A percentile compares a stretch with the other conserved stretches of the same genome.
Conservation (phyloP, 2,797 vertebrate species). For the Chiloscyllium punctatum region DNA sequence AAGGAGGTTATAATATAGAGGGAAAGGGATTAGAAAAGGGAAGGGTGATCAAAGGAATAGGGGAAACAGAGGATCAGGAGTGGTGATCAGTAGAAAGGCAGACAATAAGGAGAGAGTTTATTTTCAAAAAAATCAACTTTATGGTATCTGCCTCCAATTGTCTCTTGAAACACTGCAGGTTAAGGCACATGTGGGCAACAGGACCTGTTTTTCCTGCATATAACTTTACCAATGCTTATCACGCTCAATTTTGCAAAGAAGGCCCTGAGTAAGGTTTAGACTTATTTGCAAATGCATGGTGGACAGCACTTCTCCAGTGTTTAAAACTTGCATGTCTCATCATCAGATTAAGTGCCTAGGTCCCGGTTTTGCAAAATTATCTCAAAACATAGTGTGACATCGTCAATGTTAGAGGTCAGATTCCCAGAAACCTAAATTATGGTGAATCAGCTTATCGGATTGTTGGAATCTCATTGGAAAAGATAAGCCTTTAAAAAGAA, state of each 20-base stretch:
- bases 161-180: background rate
- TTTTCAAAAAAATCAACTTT: background rate
- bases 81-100: background rate
- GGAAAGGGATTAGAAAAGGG: background rate
- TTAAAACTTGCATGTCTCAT: no score
- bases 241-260: background rate
- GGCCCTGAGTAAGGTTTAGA: no score
- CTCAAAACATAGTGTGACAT: background rate
- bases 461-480: background rate
- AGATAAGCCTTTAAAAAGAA: background rate
- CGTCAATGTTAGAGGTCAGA: background rate
- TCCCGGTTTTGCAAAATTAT: no score
- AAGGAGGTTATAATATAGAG: background rate
- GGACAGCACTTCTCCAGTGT: background rate
- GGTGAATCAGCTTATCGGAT: background rate
- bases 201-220: background rate
- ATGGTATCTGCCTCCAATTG: background rate
- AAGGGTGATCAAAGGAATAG: background rate
- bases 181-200: background rate
- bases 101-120: background rate
- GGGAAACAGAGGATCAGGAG: no score
- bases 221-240: background rate
- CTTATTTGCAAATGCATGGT: background rate
- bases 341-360: background rate
- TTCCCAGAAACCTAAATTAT: background rate